Percentiles rank a stretch among this genome's conserved stretches.
phyloP scores from a whole-genome alignment of 2,113 vertebrate genomes.

The Empidonax alnorum region DNA sequence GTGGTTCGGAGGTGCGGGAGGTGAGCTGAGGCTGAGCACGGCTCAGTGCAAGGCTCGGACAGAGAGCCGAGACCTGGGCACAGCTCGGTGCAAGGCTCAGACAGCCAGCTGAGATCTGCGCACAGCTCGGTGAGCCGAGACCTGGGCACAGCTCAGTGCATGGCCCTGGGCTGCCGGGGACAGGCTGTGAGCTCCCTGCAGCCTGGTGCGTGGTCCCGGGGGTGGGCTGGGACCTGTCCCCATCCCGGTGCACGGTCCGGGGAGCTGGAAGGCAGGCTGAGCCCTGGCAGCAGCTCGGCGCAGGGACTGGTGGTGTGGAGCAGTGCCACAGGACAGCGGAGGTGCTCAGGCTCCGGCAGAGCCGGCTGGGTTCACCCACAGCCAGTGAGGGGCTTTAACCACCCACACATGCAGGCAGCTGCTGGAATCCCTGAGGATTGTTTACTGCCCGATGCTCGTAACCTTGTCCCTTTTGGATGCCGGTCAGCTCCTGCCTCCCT shows the following conservation, averaged over 20 bases:
- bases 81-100: not conserved
- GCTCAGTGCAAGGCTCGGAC: not conserved
- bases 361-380: rapidly evolving
- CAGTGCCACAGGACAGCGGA: not conserved
- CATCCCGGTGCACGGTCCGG: rapidly evolving
- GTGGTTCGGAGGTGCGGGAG: no score
- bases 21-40: not conserved
- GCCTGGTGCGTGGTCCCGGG: not conserved
- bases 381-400: not conserved
- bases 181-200: not conserved
- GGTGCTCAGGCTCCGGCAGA: not conserved
- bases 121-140: not conserved
- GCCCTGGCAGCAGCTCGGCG: not conserved
- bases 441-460: not conserved
- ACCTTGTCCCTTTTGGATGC: not conserved
- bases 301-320: no score
- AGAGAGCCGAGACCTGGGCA: not conserved
- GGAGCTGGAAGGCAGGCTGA: not conserved
- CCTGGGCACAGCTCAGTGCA: not conserved
- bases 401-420: not conserved
- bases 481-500: not conserved
- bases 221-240: not conserved
- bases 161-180: not conserved
- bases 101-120: not conserved
- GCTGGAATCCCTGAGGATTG: not conserved